Percentiles rank a stretch among this genome's conserved stretches.
phyloP scores from a whole-genome alignment of 2,113 vertebrate genomes.

The Equus quagga region DNA sequence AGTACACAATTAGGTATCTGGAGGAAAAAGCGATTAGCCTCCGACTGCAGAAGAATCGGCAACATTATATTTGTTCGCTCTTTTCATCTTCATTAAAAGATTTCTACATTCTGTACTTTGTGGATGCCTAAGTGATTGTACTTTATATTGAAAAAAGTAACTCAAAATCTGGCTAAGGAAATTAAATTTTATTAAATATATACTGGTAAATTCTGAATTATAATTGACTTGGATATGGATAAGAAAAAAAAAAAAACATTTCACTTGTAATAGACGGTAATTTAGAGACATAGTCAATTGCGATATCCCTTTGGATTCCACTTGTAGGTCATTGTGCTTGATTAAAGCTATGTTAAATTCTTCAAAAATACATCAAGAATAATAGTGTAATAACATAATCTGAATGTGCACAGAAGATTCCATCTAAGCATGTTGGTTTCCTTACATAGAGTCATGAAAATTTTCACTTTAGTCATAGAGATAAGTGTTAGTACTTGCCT shows the following conservation, averaged over 20 bases:
- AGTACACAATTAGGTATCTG: slow-evolving; percentile 1
- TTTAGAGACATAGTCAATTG: slow-evolving; percentile 19
- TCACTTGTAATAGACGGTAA: background rate
- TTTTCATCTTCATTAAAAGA: slow-evolving; percentile 11
- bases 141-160: background rate
- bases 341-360: slow-evolving; percentile 37
- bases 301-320: background rate
- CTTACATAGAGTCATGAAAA: background rate
- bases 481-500: background rate
- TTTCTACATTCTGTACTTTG: background rate
- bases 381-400: slow-evolving; percentile 11
- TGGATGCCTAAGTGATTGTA: background rate
- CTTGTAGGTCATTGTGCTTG: slow-evolving; percentile 29
- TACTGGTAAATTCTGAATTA: slow-evolving; percentile 19
- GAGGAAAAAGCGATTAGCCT: background rate
- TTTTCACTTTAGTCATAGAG: background rate
- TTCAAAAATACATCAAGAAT: background rate
- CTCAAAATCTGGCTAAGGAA: background rate
- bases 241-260: background rate
- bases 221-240: background rate
- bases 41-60: background rate
- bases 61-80: slow-evolving; percentile 19
- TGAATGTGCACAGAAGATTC: background rate
- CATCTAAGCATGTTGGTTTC: background rate
- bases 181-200: background rate